Evolutionary conservation across 2,888 invertebrate species (phyloP), one percentile per base, ranked within the genome.

Genomic region (Cordilura impudica): DNA sequence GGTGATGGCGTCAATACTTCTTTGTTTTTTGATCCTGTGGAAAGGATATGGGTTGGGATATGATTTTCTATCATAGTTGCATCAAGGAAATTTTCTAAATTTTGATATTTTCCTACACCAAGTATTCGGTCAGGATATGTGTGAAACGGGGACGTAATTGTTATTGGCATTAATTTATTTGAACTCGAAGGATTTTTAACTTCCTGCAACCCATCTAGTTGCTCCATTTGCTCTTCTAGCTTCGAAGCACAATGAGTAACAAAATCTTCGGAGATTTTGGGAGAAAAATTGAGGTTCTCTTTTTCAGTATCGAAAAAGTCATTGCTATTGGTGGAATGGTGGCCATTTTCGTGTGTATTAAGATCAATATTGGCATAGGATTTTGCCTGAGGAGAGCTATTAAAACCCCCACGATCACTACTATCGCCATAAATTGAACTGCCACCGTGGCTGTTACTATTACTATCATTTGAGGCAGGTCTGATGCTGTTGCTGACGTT

Each of bases 51-150:
- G 16, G 86, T 84, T 69, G 86, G 84, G 1, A 85, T 82, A 14
- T 84, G 84, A 19, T 85, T 87, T 51, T 88, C 87, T 61, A 87
- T 84, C 86, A 86, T 85, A 5, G 83, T 86, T 18, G 84, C 87
- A 69, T 87, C 88, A 7, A 87, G 84, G 53, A 87, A 87, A 16
- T 88, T 87, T 26, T 87, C 88, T 6, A 87, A 81, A 67, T 88
- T 87, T 77, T 87, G 85, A 67, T 83, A 74, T 10, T 29, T 23
- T 2, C 47, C 23, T 31, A 54, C 7, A 8, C 5, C 23, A 1
- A 43, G 4, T 31, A 53, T 31, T 12, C 14, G 19, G 8, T 61
- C 69, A 6, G 61, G 21, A 8, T 18, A 8, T 8, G 21, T 2
- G 14, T 21, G 75, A n/a, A 21, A 16, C 16, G 69, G 49, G 0